Evolutionary conservation across 2,113 vertebrate species (phyloP).

Genomic region (Ptyas mucosa): DNA sequence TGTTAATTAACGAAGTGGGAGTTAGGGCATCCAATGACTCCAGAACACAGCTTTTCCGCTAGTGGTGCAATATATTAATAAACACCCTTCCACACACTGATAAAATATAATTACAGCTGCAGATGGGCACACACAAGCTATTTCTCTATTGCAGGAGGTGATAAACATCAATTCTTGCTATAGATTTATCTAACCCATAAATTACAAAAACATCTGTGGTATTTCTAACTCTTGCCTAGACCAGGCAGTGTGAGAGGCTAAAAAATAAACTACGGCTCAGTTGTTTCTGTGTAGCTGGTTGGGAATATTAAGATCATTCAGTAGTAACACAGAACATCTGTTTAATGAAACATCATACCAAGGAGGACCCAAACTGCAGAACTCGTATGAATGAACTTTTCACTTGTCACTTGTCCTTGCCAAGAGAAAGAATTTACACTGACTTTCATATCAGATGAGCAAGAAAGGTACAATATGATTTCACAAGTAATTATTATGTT

Average conservation of each 20-base stretch:
- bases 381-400: not conserved
- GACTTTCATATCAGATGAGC: not conserved
- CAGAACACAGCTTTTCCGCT: slow-evolving; percentile 27
- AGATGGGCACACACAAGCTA: slow-evolving; percentile 45
- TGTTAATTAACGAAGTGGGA: slow-evolving; percentile 43
- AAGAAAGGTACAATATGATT: not conserved
- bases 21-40: slow-evolving; percentile 31
- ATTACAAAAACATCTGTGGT: slow-evolving; percentile 3
- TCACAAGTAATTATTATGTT: not conserved
- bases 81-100: slow-evolving; percentile 27
- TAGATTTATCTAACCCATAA: slow-evolving; percentile 16
- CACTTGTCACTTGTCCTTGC: not conserved
- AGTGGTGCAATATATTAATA: slow-evolving; percentile 18
- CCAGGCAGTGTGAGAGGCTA: not conserved
- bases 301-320: not conserved
- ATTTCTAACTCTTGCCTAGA: not conserved
- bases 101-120: slow-evolving; percentile 43
- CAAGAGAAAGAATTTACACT: not conserved
- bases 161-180: slow-evolving; percentile 30
- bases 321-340: not conserved
- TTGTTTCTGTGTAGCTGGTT: not conserved
- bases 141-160: slow-evolving; percentile 36
- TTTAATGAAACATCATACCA: not conserved
- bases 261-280: not conserved
- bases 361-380: slow-evolving; percentile 1